Evolutionary conservation across 2,888 invertebrate species (phyloP).

Genomic region (Ophion obscuratus): DNA sequence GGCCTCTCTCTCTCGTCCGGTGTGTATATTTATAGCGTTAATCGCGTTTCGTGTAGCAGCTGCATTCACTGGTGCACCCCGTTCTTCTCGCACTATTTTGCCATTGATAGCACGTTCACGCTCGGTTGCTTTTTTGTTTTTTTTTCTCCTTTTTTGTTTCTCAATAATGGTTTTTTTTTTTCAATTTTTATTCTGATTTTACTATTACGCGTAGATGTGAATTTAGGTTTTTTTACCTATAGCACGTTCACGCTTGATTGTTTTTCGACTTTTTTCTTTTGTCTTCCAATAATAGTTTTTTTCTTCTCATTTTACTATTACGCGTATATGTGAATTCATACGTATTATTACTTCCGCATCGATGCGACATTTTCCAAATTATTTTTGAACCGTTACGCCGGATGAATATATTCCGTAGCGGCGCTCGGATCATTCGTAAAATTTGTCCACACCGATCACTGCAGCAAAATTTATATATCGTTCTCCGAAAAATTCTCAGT

Average conservation of each 20-base stretch:
- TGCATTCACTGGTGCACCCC: slow-evolving; percentile 78
- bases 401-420: slow-evolving; percentile 20
- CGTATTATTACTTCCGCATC: slow-evolving; percentile 4
- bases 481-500: too few species aligned
- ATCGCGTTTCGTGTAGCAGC: slow-evolving; percentile 81
- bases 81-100: slow-evolving; percentile 58
- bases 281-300: not conserved
- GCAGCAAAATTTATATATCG: not conserved
- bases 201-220: slow-evolving; percentile 51
- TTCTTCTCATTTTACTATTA: slow-evolving; percentile 36
- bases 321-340: slow-evolving; percentile 37
- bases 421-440: slow-evolving; percentile 11
- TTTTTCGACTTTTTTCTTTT: slow-evolving; percentile 50
- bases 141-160: slow-evolving; percentile 24
- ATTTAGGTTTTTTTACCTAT: slow-evolving; percentile 37
- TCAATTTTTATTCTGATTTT: slow-evolving; percentile 20
- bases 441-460: slow-evolving; percentile 12
- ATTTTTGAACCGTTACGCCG: slow-evolving; percentile 56
- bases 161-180: slow-evolving; percentile 49
- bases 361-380: slow-evolving; percentile 57
- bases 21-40: slow-evolving; percentile 81
- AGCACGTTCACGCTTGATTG: slow-evolving; percentile 50
- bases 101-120: slow-evolving; percentile 68
- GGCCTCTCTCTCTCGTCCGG: slow-evolving; percentile 67
- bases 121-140: slow-evolving; percentile 49